phyloP scores from a whole-genome alignment of 2,888 invertebrate genomes.

The Dromius quadrimaculatus region DNA sequence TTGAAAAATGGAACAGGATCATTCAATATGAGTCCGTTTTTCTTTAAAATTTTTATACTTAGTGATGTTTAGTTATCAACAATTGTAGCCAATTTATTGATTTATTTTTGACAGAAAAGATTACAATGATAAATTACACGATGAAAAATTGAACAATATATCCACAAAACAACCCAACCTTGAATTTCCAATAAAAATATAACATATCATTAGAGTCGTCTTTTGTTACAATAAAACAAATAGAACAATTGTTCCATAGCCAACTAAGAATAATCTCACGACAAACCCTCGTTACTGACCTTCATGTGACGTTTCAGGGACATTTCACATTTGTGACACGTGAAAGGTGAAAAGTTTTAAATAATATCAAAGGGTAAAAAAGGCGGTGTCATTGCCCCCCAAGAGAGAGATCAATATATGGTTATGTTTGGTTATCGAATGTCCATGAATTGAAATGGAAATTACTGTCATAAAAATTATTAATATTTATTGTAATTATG shows the following conservation, averaged over 20 bases:
- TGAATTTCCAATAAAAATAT: constrained; percentile 13
- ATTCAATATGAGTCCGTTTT: too few relatives aligned
- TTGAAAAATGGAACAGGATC: too few relatives aligned
- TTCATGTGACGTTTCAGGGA: constrained; percentile 19
- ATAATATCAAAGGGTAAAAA: background rate
- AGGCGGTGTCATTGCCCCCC: constrained; percentile 12
- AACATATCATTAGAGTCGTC: constrained; percentile 11
- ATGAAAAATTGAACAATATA: too few relatives aligned
- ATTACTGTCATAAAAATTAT: background rate
- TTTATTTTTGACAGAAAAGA: too few relatives aligned
- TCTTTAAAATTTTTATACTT: too few relatives aligned
- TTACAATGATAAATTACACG: too few relatives aligned
- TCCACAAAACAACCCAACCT: constrained; percentile 10
- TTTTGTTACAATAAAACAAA: constrained; percentile 32
- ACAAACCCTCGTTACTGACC: constrained; percentile 22
- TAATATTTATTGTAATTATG: too few relatives aligned
- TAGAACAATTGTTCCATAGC: constrained; percentile 13
- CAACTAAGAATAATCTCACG: constrained; percentile 22
- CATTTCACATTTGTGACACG: constrained; percentile 8
- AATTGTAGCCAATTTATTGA: too few relatives aligned
- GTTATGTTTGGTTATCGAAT: constrained; percentile 11
- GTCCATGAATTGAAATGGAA: constrained; percentile 23
- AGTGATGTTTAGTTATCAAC: too few relatives aligned
- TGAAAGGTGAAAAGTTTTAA: constrained; percentile 4
- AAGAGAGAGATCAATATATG: constrained; percentile 7